phyloP scores from a whole-genome alignment of 2,888 invertebrate genomes.

The Dasypogon diadema region DNA sequence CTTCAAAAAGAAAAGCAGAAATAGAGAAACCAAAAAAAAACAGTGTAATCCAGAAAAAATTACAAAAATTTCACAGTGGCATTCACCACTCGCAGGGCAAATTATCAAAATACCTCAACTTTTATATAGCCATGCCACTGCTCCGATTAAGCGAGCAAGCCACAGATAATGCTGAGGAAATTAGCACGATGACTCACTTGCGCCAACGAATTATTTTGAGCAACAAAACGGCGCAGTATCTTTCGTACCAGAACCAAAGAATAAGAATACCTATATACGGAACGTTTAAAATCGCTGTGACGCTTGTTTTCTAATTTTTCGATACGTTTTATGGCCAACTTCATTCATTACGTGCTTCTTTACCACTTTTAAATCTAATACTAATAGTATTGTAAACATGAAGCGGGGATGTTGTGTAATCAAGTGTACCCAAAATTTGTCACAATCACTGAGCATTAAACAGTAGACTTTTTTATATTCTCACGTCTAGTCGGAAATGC shows the following conservation, averaged over 20 bases:
- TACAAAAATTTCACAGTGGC: conserved; percentile 6
- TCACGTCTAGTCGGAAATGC: too few relatives aligned
- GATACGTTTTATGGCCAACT: too few relatives aligned
- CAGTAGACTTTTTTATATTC: too few relatives aligned
- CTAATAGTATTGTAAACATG: conserved; percentile 5
- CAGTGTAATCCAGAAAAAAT: conserved; percentile 4
- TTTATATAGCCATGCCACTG: conserved; percentile 17
- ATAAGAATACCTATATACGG: too few relatives aligned
- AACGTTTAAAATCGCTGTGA: neutral
- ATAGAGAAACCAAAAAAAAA: too few relatives aligned
- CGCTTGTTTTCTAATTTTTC: too few relatives aligned
- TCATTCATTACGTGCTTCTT: too few relatives aligned
- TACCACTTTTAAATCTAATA: too few relatives aligned
- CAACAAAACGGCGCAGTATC: conserved; percentile 49
- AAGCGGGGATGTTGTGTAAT: conserved; percentile 26
- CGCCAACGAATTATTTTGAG: conserved; percentile 47
- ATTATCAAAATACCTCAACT: conserved; percentile 36
- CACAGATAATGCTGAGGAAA: conserved; percentile 36
- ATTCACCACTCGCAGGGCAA: conserved; percentile 20
- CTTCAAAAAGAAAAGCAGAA: too few relatives aligned
- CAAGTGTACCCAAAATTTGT: neutral
- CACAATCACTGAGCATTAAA: too few relatives aligned
- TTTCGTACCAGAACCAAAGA: conserved; percentile 31
- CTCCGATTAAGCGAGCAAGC: conserved; percentile 34
- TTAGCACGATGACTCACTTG: conserved; percentile 49